phyloP scores from a whole-genome alignment of 2,888 invertebrate species.

The Scaptomyza flava region DNA sequence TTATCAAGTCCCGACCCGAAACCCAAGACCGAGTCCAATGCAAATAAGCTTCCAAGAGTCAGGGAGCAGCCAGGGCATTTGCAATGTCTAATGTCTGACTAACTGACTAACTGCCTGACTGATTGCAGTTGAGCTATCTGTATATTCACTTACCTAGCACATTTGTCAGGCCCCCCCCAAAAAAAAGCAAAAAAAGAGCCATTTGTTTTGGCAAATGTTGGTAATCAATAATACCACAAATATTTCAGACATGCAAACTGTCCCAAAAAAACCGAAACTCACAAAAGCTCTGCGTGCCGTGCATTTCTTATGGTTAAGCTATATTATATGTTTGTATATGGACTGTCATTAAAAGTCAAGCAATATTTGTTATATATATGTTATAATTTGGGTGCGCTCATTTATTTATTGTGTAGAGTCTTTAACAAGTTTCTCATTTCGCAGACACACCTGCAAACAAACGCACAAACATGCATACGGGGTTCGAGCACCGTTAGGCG shows the following conservation, averaged over 20 bases:
- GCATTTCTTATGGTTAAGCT: conserved; percentile 53
- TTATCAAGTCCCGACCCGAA: conserved; percentile 65
- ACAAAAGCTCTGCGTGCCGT: conserved; percentile 61
- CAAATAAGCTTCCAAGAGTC: conserved; percentile 52
- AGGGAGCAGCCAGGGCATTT: conserved; percentile 49
- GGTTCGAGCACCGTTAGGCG: conserved; percentile 50
- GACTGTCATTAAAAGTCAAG: conserved; percentile 64
- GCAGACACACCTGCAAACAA: conserved; percentile 3
- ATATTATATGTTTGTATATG: conserved; percentile 17
- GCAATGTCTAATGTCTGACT: conserved; percentile 70
- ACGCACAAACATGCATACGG: not conserved
- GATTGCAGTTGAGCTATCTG: conserved; percentile 1
- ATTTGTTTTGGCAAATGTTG: conserved; percentile 62
- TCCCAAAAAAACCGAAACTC: conserved; percentile 39
- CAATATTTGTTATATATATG: conserved; percentile 70
- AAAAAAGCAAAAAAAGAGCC: conserved; percentile 48
- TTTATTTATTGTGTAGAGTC: conserved; percentile 48
- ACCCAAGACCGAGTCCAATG: conserved; percentile 42
- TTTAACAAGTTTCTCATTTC: conserved; percentile 15
- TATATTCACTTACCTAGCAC: conserved; percentile 54
- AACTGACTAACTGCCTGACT: conserved; percentile 11
- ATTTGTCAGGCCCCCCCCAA: conserved; percentile 47
- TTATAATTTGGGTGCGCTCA: conserved; percentile 64
- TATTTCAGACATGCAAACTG: conserved; percentile 72
- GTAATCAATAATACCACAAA: conserved; percentile 69